phyloP scores from a whole-genome alignment of 2,888 invertebrate genomes.

The Apodemia mormo region DNA sequence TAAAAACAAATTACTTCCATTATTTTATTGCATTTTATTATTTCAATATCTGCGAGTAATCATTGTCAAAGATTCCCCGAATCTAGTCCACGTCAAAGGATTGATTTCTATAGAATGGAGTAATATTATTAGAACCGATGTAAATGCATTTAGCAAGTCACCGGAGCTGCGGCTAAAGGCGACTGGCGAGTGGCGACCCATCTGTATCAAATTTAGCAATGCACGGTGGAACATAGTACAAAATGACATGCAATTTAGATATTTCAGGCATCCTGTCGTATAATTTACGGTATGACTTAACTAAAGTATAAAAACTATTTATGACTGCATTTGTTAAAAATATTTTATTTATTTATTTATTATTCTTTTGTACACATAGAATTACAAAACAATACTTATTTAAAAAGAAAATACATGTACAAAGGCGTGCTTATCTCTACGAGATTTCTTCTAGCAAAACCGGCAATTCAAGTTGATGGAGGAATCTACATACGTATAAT shows the following conservation, averaged over 20 bases:
- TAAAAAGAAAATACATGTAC: no score
- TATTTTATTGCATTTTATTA: no score
- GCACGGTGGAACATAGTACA: neutral
- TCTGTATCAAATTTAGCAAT: neutral
- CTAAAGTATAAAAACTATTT: no score
- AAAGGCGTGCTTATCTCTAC: no score
- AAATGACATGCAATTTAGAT: conserved; percentile 5
- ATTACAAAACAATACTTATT: no score
- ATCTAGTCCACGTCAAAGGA: conserved; percentile 1
- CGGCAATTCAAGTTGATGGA: no score
- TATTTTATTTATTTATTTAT: no score
- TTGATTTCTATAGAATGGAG: neutral
- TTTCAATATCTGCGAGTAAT: neutral
- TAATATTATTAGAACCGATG: conserved; percentile 5
- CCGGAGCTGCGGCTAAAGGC: neutral
- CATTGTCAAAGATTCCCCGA: neutral
- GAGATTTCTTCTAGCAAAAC: no score
- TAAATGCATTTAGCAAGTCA: neutral
- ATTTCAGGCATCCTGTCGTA: neutral
- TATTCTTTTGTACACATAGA: no score
- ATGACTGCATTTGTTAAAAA: no score
- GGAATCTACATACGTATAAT: no score
- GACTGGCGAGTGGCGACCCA: neutral
- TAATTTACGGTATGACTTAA: neutral
- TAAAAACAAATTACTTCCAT: no score